Conservation (phyloP, 2,113 vertebrate species). For the Sorex araneus region DNA sequence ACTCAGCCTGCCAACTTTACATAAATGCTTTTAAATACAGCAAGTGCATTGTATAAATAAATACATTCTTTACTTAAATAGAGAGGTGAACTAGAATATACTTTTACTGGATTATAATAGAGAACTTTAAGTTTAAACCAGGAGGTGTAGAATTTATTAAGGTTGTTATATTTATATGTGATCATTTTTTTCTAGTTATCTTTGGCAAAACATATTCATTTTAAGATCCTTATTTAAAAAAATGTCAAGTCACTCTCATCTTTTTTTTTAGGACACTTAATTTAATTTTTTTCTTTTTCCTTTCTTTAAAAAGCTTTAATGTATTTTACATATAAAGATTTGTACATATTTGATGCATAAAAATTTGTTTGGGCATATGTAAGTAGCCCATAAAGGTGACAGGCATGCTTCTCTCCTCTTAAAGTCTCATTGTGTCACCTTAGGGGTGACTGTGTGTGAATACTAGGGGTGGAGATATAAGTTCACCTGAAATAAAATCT, state of each 20-base stretch:
- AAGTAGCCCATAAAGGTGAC: neutral
- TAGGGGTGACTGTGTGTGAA: neutral
- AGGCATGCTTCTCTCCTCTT: neutral
- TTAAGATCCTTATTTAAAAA: neutral
- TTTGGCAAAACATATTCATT: constrained; percentile 5
- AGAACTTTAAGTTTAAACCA: neutral
- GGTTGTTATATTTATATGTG: neutral
- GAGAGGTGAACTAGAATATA: neutral
- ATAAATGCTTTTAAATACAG: neutral
- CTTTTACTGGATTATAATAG: neutral
- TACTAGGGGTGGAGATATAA: neutral
- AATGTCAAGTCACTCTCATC: neutral
- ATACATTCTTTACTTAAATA: neutral
- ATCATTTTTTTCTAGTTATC: neutral
- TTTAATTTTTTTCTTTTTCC: neutral
- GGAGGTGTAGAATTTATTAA: neutral
- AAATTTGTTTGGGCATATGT: neutral
- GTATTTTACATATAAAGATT: neutral
- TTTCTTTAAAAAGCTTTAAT: neutral
- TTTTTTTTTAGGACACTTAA: neutral
- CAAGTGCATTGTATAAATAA: too few species aligned
- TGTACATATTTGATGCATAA: neutral
- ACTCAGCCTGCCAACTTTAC: neutral
- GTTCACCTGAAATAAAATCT: neutral
- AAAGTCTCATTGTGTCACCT: neutral